Percentiles rank a stretch among this genome's conserved stretches.
phyloP scores from a whole-genome alignment of 1,140 invertebrate species.

The Drosophila rhopaloa region DNA sequence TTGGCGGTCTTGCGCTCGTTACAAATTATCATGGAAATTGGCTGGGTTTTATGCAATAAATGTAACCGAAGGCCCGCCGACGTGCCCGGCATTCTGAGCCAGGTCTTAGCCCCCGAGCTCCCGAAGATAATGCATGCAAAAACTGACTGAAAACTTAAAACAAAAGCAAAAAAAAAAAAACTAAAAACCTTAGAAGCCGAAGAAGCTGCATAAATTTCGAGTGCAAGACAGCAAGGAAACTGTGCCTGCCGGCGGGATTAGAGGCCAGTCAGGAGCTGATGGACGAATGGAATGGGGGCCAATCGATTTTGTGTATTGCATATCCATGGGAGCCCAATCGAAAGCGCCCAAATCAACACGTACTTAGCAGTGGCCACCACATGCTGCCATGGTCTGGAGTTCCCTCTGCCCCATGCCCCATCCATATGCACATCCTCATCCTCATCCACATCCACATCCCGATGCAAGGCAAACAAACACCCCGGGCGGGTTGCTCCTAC shows the following conservation, averaged over 20 bases:
- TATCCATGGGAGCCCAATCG: slow-evolving; percentile 60
- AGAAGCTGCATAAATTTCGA: slow-evolving; percentile 67
- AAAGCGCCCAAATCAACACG: slow-evolving; percentile 74
- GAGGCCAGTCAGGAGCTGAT: slow-evolving; percentile 46
- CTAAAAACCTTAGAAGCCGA: slow-evolving; percentile 41
- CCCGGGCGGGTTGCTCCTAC: slow-evolving; percentile 25
- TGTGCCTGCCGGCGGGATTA: slow-evolving; percentile 65
- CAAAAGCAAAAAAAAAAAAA: neutral
- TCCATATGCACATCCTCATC: neutral
- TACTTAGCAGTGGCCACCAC: slow-evolving; percentile 71
- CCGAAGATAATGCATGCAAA: slow-evolving; percentile 68
- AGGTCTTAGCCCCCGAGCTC: slow-evolving; percentile 27
- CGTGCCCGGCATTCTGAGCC: slow-evolving; percentile 66
- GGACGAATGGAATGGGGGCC: slow-evolving; percentile 23
- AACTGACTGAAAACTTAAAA: neutral
- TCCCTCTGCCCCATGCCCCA: neutral
- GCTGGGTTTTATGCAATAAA: slow-evolving; percentile 77
- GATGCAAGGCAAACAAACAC: slow-evolving; percentile 41
- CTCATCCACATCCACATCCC: slow-evolving; percentile 1
- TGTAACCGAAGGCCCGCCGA: slow-evolving; percentile 72
- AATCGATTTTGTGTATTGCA: slow-evolving; percentile 46
- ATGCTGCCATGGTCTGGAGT: slow-evolving; percentile 28
- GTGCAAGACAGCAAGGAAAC: slow-evolving; percentile 34
- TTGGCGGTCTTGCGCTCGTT: slow-evolving; percentile 33
- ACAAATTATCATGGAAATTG: slow-evolving; percentile 77